Percentiles rank a stretch among this genome's conserved stretches.
These are phyloP conservation scores for Drosophila lacertosa DNA, from an alignment of 1,140 invertebrate species.

Conservation along the genomic window DNA sequence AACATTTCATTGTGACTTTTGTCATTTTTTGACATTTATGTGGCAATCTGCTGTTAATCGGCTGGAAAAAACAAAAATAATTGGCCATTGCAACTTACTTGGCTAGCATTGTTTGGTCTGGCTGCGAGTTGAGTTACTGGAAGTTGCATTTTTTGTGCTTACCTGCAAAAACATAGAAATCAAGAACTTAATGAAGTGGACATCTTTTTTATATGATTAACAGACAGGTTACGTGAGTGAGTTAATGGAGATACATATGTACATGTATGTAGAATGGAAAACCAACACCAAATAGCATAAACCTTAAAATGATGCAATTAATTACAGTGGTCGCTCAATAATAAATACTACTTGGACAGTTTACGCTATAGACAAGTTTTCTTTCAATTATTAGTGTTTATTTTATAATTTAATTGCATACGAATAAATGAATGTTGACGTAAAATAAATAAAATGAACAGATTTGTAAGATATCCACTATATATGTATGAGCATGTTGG, in stretches of 20 bases:
- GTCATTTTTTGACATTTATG: constrained; percentile 28
- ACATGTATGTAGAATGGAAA: not conserved
- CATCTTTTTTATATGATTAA: not conserved
- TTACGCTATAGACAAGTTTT: too few relatives aligned
- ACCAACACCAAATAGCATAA: too few relatives aligned
- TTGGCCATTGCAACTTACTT: constrained; percentile 36
- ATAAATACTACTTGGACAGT: too few relatives aligned
- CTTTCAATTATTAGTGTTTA: too few relatives aligned
- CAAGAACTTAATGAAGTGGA: constrained; percentile 1
- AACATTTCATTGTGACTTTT: constrained; percentile 10
- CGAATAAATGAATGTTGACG: too few relatives aligned
- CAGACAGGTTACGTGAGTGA: not conserved
- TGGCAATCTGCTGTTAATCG: constrained; percentile 16
- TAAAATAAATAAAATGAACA: too few relatives aligned
- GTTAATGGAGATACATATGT: constrained; percentile 9
- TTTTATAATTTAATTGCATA: too few relatives aligned
- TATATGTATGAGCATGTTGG: too few relatives aligned
- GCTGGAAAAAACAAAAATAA: not conserved
- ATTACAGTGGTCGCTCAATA: too few relatives aligned
- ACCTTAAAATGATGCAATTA: too few relatives aligned
- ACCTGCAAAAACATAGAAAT: constrained; percentile 33
- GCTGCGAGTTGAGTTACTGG: not conserved
- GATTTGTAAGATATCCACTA: too few relatives aligned
- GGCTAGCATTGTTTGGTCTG: constrained; percentile 36
- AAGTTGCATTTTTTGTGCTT: constrained; percentile 16